Evolutionary conservation across 2,797 vertebrate species (phyloP).

Genomic region (Emydoidea blandingii): DNA sequence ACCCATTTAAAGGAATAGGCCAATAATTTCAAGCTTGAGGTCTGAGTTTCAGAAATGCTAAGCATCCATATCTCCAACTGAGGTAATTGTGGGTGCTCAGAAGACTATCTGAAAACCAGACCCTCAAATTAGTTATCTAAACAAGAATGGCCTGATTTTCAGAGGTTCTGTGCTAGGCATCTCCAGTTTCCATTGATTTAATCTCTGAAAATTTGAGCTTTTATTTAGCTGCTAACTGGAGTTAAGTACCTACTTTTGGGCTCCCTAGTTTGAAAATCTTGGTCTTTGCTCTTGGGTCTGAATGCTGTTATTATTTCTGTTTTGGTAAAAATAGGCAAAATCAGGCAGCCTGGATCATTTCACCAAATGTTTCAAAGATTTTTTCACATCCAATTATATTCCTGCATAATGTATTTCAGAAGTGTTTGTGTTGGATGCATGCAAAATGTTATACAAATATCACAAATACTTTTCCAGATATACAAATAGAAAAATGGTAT

Average conservation of each 20-base stretch:
- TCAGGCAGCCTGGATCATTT: neutral
- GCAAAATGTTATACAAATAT: neutral
- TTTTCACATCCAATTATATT: neutral
- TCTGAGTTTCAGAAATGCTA: neutral
- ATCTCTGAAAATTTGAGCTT: constrained; percentile 15
- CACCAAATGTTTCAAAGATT: neutral
- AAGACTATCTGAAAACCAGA: constrained; percentile 42
- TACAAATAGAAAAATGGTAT: neutral
- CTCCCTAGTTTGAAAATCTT: neutral
- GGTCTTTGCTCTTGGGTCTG: neutral
- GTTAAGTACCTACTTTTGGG: neutral
- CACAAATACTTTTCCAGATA: neutral
- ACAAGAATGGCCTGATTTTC: neutral
- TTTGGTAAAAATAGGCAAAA: neutral
- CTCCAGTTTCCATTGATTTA: constrained; percentile 56
- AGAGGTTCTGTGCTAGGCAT: constrained; percentile 15
- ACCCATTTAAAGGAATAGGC: neutral
- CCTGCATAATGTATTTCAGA: neutral
- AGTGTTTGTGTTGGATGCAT: neutral
- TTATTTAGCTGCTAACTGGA: constrained; percentile 45
- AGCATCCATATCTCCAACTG: constrained; percentile 26
- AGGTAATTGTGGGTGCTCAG: neutral
- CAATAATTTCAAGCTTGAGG: neutral
- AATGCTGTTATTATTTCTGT: neutral
- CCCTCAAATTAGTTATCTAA: constrained; percentile 19